A percentile compares a stretch with the other conserved stretches of the same genome.
Evolutionary conservation across 2,888 invertebrate species (phyloP).

Genomic region (Oscheius sp.): DNA sequence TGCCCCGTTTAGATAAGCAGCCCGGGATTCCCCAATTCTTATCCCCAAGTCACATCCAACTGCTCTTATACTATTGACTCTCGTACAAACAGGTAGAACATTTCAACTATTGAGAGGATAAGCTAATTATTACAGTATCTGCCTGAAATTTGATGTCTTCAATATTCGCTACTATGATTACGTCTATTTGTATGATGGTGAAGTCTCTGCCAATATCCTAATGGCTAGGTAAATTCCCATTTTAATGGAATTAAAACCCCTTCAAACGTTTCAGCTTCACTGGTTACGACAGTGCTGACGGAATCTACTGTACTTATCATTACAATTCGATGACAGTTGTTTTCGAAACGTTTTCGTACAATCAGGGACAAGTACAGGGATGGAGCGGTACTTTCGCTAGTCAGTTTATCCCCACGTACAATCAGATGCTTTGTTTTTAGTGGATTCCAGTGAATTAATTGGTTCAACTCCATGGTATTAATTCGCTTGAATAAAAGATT

Average conservation of each 20-base stretch:
- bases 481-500: too few species aligned
- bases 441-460: too few species aligned
- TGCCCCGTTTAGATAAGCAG: too few species aligned
- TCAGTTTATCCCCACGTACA: background rate
- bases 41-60: too few species aligned
- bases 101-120: background rate
- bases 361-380: background rate
- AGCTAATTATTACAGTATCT: background rate
- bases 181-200: background rate
- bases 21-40: too few species aligned
- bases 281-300: background rate
- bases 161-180: background rate
- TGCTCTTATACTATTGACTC: too few species aligned
- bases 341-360: background rate
- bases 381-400: background rate
- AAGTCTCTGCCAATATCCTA: background rate
- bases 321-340: background rate
- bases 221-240: too few species aligned
- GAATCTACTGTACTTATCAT: background rate
- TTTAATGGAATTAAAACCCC: too few species aligned
- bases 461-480: too few species aligned
- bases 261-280: background rate
- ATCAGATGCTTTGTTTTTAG: too few species aligned
- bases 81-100: too few species aligned
- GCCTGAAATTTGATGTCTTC: background rate